Evolutionary conservation across 2,113 vertebrate genomes (phyloP).

Genomic region (Nycticebus coucang): DNA sequence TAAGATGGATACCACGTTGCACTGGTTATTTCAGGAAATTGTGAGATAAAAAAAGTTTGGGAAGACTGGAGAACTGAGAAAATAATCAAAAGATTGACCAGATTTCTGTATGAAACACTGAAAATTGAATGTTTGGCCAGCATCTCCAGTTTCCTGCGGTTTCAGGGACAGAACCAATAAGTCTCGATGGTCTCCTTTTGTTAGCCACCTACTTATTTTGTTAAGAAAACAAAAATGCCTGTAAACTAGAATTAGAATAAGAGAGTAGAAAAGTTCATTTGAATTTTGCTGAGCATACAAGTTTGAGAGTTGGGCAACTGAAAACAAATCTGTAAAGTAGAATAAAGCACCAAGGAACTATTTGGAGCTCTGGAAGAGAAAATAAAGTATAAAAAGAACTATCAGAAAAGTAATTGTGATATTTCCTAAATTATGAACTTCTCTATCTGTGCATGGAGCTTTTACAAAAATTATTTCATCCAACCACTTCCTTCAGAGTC

Average conservation of each 20-base stretch:
- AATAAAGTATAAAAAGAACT: background rate
- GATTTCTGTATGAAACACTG: slow-evolving; percentile 12
- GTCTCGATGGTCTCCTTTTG: background rate
- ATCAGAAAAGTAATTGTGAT: background rate
- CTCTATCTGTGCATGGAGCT: background rate
- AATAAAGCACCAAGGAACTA: background rate
- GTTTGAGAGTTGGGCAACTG: background rate
- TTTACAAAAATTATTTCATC: background rate
- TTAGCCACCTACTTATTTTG: slow-evolving; percentile 59
- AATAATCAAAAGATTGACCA: slow-evolving; percentile 42
- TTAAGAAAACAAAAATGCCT: slow-evolving; percentile 48
- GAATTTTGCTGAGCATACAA: slow-evolving; percentile 55
- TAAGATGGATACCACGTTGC: background rate
- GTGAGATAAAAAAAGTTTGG: background rate
- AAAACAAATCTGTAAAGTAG: background rate
- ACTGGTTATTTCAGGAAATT: slow-evolving; percentile 32
- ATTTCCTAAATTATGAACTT: background rate
- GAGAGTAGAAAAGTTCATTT: slow-evolving; percentile 9
- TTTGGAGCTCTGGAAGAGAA: background rate
- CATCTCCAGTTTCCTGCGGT: slow-evolving; percentile 55
- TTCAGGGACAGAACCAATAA: slow-evolving; percentile 45
- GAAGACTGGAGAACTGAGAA: background rate
- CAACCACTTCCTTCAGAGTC: background rate
- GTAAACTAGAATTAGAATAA: slow-evolving; percentile 49
- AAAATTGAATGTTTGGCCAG: slow-evolving; percentile 53